Evolutionary conservation across 1,140 invertebrate species (phyloP).

Genomic region (Aphelenchoides avenae): DNA sequence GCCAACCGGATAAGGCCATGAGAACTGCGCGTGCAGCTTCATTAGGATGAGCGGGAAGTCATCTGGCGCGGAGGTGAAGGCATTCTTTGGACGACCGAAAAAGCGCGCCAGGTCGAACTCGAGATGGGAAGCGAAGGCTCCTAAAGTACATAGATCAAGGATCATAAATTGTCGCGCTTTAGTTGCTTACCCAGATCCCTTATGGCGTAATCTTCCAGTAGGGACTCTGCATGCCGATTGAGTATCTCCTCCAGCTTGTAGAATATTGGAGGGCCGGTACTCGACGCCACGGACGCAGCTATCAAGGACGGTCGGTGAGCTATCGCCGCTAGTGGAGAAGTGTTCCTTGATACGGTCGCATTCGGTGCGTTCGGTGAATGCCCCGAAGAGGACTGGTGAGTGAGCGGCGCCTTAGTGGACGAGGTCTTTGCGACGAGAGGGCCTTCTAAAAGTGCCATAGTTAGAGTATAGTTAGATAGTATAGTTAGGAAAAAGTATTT

Average conservation of each 20-base stretch:
- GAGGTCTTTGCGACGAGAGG: too few species aligned
- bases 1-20: slow-evolving; percentile 53
- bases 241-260: slow-evolving; percentile 31
- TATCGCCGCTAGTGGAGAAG: too few species aligned
- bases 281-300: too few species aligned
- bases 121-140: slow-evolving; percentile 50
- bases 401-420: slow-evolving; percentile 12
- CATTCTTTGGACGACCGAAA: slow-evolving; percentile 13
- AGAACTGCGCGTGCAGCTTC: slow-evolving; percentile 56
- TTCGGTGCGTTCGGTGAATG: slow-evolving; percentile 3
- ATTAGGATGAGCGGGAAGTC: slow-evolving; percentile 52
- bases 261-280: too few species aligned
- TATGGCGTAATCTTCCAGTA: slow-evolving; percentile 51
- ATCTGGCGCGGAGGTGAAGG: slow-evolving; percentile 31
- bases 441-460: too few species aligned
- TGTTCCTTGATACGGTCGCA: too few species aligned
- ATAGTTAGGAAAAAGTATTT: too few species aligned
- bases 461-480: too few species aligned
- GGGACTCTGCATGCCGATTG: slow-evolving; percentile 29
- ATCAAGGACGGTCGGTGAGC: too few species aligned
- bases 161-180: slow-evolving; percentile 27
- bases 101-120: slow-evolving; percentile 41
- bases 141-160: slow-evolving; percentile 33
- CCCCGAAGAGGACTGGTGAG: slow-evolving; percentile 24
- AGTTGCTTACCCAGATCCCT: slow-evolving; percentile 44